These are phyloP conservation scores for Mayetiola destructor DNA, from an alignment of 2,888 invertebrate genomes.

Conservation along the genomic window DNA sequence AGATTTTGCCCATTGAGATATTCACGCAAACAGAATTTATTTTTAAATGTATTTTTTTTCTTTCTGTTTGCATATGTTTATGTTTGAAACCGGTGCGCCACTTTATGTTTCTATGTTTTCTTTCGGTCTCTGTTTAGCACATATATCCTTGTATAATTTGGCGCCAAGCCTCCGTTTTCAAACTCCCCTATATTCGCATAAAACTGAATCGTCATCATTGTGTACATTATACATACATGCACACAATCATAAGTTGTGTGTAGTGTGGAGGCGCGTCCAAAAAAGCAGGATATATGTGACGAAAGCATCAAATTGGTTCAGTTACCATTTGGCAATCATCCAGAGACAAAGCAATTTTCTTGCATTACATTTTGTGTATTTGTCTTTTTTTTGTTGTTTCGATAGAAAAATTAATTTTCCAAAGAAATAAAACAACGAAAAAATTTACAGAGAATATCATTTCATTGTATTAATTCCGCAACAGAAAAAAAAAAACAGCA, in stretches of 20 bases:
- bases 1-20: too few species aligned
- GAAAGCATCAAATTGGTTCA: conserved; percentile 4
- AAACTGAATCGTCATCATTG: not conserved
- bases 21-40: too few species aligned
- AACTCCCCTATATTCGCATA: not conserved
- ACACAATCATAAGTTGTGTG: not conserved
- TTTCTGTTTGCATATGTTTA: too few species aligned
- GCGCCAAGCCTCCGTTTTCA: not conserved
- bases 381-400: too few species aligned
- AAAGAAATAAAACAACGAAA: too few species aligned
- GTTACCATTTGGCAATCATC: conserved; percentile 2
- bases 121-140: not conserved
- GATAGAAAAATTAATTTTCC: too few species aligned
- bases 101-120: conserved; percentile 11
- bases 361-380: too few species aligned
- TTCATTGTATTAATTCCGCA: too few species aligned
- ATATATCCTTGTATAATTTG: not conserved
- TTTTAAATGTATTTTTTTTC: too few species aligned
- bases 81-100: not conserved
- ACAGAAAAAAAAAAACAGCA: too few species aligned
- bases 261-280: too few species aligned
- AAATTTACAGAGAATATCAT: too few species aligned
- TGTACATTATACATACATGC: not conserved
- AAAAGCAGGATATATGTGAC: not conserved
- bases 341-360: not conserved